Conservation (phyloP, 2,888 invertebrate species). For the Helobdella robusta region DNA sequence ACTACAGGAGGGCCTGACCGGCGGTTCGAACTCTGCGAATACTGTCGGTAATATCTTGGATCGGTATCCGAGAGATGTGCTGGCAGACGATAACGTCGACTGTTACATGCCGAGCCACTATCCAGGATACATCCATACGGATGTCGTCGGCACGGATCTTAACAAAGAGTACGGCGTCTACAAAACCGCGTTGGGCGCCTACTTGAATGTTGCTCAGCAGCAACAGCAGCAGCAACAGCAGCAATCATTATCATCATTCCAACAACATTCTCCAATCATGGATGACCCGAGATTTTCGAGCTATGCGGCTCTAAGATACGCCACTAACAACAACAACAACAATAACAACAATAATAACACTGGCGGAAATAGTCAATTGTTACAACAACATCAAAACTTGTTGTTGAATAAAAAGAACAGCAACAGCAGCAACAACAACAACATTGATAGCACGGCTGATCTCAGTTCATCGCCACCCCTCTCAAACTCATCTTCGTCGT, state of each 20-base stretch:
- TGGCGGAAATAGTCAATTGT: background rate
- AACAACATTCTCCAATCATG: constrained; percentile 12
- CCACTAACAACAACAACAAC: background rate
- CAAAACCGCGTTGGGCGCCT: constrained; percentile 13
- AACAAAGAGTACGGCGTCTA: constrained; percentile 21
- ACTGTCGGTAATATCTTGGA: too few relatives aligned
- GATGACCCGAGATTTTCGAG: constrained; percentile 10
- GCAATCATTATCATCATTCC: constrained; percentile 21
- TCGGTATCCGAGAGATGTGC: background rate
- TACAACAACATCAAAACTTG: too few relatives aligned
- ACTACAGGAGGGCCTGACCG: constrained; percentile 7
- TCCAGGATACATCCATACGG: constrained; percentile 7
- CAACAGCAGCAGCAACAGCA: constrained; percentile 16
- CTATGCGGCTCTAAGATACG: background rate
- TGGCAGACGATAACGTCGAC: background rate
- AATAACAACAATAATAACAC: background rate
- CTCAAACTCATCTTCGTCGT: constrained; percentile 15
- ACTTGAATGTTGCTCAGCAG: constrained; percentile 16
- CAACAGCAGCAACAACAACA: background rate
- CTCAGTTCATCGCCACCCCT: constrained; percentile 20
- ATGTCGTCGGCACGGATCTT: background rate
- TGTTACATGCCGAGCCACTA: constrained; percentile 8
- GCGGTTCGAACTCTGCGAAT: too few relatives aligned
- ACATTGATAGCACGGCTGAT: constrained; percentile 1
- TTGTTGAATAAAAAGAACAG: too few relatives aligned